Evolutionary conservation across 2,888 invertebrate genomes (phyloP), one percentile per base, ranked within the genome.

Genomic region (Junonia oenone): DNA sequence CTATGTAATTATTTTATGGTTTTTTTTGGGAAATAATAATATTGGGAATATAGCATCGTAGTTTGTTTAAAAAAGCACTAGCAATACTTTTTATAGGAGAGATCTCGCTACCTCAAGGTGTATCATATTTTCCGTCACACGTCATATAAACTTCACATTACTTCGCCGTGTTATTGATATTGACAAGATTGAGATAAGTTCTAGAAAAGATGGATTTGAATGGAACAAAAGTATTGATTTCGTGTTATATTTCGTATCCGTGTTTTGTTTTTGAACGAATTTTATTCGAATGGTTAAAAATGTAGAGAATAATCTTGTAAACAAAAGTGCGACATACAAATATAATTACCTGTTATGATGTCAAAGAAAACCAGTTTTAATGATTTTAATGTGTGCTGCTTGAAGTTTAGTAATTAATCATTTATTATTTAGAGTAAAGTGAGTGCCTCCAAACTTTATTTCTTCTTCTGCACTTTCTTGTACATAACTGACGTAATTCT

Each of bases 121-220:
- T 55, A 50, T 55, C 56, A 53, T 60, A 58, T 62, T 57, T 59
- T 57, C 47, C 55, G 51, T 53, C 58, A 59, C 55, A 55, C 57
- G 57, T 59, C 62, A 57, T 55, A 57, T 62, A 62, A 59, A 59
- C 52, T 62, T 59, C 51, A 55, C 55, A 29, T 48, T 51, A 49
- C 55, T 53, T 45, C 35, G 48, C 53, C 33, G 33, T 45, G 38
- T 57, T 62, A 62, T 62, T 57, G 62, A 60, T 62, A 62, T 58
- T 56, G 59, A 60, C 59, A 56, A 46, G 51, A 47, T 51, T 52
- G 29, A 29, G 49, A 43, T 49, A 53, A 27, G 49, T 40, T 40
- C 40, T 37, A 37, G 14, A 27, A n/a, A 14, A 29, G 40, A 2
- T 17, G n/a, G 2, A 6, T 46, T 2, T 29, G 33, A 17, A 6